Evolutionary conservation across 2,113 vertebrate species (phyloP), one percentile per base, ranked within the genome.

Genomic region (Romanogobio albipinnatus): DNA sequence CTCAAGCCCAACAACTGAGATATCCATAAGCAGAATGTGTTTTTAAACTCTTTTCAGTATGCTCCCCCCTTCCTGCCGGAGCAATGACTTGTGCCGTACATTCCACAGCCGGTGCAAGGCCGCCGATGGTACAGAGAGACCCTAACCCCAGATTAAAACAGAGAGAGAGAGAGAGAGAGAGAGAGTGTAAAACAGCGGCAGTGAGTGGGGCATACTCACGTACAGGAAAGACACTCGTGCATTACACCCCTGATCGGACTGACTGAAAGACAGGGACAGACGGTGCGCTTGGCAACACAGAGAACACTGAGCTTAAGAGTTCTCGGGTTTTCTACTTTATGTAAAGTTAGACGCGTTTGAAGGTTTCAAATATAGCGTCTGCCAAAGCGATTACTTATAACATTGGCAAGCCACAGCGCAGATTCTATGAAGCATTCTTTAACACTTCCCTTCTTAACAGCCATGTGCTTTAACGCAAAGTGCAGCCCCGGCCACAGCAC

Each of bases 61-160:
- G 88, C 90, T 90, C 91, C 90, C 91, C 90, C 91, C 91, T 93
- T 95, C 93, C 92, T 93, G 93, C 92, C 90, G 87, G 90, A 90
- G 89, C 91, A 92, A 89, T 91, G 73, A 83, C 88, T 85, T 83
- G 87, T 89, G 89, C 88, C 88, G 80, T 86, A 89, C 92, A 94
- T 94, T 93, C 93, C 93, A 90, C 79, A 87, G 82, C 56, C 66
- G 66, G 88, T 66, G 86, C 89, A 90, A 91, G 87, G 86, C 81
- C 87, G 90, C 83, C 9, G 74, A 77, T 33, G 13, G 56, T 29
- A 79, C 24, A 73, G 66, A 79, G 5, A 61, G 51, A 61, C n/a
- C 26, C 71, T 36, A 53, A 64, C 1, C 24, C 62, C 26, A n/a
- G 3, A 53, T 22, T 26, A 0, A 11, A 33, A 80, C 10, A 56